phyloP scores from a whole-genome alignment of 2,797 vertebrate genomes.

The Macrochelys suwanniensis region DNA sequence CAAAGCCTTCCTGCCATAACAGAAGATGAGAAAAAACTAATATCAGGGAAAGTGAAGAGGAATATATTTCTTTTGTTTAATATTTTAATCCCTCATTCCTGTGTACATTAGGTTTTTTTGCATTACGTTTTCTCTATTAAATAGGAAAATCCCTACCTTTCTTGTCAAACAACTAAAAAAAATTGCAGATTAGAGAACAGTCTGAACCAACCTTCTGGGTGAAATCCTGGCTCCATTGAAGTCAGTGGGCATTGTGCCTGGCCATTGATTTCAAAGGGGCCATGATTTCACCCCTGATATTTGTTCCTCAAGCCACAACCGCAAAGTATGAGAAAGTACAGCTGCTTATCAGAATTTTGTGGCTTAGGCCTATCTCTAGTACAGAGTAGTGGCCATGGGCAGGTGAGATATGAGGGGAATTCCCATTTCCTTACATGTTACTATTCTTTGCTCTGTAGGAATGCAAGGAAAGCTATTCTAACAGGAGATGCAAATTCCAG shows the following conservation, averaged over 20 bases:
- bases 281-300: neutral
- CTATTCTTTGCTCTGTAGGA: neutral
- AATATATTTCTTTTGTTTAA: neutral
- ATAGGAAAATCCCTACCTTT: conserved; percentile 23
- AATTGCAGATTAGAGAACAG: neutral
- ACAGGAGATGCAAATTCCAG: neutral
- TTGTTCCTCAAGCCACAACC: neutral
- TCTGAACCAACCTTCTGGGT: neutral
- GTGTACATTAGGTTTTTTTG: neutral
- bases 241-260: neutral
- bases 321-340: neutral
- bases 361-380: neutral
- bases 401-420: neutral
- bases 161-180: neutral
- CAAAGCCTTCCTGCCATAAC: neutral
- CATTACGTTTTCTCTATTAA: neutral
- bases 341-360: fast-evolving
- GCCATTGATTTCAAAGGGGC: neutral
- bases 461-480: neutral
- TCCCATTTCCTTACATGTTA: neutral
- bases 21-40: neutral
- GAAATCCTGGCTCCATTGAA: neutral
- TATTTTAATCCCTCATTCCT: neutral
- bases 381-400: neutral
- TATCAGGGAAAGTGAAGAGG: neutral